Base-by-base conservation (phyloP, 1,140 invertebrate species). In the Trichonephila inaurata region DNA sequence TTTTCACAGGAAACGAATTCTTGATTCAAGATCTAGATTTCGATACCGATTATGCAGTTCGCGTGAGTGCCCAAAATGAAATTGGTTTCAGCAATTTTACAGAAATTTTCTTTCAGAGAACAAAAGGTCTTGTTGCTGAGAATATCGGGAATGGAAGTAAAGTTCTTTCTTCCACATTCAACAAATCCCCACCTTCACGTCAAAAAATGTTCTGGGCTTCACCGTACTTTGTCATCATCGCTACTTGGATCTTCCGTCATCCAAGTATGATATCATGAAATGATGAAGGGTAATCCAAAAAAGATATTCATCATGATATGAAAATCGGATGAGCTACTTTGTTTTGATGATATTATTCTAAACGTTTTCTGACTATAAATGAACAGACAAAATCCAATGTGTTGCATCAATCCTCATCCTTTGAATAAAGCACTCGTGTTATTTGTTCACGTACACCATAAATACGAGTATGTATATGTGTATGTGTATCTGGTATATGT, bases 1-100 rank as follows among this genome's bases (percentile, higher is more conserved):
- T 10, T 33, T 24, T 82, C 60, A 2, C 51, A 94, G 93, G 93
- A 19, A 85, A 51, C 10, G 93, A 90, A 10, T 69, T 94, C 61
- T 33, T 94, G 61, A 62, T 94, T 40, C 93, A 94, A 40, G 93
- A 94, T 44, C 82, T 95, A 61, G 69, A 94, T 69, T 91, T 94
- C 24, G 94, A 95, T 66, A 95, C 95, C 0, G 89, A 94, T 7
- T 95, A 95, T 62, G 95, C 93, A 2, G 86, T 95, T 1, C 94
- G 95, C n/a, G 94, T 95, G 0, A 94, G 94, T 12, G 95, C 95
- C 33, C 91, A 92, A 33, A 95, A 95, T 81, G 94, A 94, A 14
- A 95, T 95, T 60, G 95, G 95, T 8, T 95, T 94, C 64, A 95
- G 95, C 40, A 94, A 95, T 33, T 95, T 93, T 58, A 94, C 95